Evolutionary conservation across 2,888 invertebrate species (phyloP).

Genomic region (Conops quadrifasciatus): DNA sequence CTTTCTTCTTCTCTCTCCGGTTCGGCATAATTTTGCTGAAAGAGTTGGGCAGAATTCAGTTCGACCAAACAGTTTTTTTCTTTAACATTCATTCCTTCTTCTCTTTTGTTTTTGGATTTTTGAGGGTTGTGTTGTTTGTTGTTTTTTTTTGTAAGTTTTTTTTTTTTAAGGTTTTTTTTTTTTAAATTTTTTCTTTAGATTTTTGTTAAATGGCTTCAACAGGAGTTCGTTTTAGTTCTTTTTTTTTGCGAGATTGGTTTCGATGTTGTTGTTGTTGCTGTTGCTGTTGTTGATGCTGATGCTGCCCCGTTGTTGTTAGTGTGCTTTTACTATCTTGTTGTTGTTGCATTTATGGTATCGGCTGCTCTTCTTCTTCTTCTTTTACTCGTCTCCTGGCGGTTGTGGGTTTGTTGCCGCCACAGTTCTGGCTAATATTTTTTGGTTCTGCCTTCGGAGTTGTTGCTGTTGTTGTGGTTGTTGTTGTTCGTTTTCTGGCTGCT

Average conservation of each 20-base stretch:
- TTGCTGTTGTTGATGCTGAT: too few relatives aligned
- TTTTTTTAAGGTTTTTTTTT: too few relatives aligned
- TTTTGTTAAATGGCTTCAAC: slow-evolving; percentile 47
- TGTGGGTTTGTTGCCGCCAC: slow-evolving; percentile 3
- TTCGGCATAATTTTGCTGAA: too few relatives aligned
- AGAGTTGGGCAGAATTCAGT: too few relatives aligned
- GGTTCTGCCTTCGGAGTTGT: not conserved
- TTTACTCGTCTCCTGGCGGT: slow-evolving; percentile 3
- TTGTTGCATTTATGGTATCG: not conserved
- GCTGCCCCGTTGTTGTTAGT: not conserved
- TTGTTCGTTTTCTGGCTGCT: slow-evolving; percentile 38
- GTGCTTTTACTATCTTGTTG: slow-evolving; percentile 15
- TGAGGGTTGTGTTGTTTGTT: slow-evolving; percentile 16
- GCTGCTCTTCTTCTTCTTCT: slow-evolving; percentile 13
- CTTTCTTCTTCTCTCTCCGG: too few relatives aligned
- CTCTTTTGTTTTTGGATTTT: too few relatives aligned
- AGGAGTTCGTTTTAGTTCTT: slow-evolving; percentile 27
- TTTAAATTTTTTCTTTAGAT: slow-evolving; percentile 32
- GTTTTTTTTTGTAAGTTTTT: slow-evolving; percentile 25
- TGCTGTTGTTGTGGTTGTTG: slow-evolving; percentile 20
- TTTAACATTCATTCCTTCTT: too few relatives aligned
- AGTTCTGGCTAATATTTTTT: slow-evolving; percentile 13
- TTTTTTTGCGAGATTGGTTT: not conserved
- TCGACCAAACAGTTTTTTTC: too few relatives aligned
- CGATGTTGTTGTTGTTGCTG: not conserved